These are phyloP conservation scores for Piprites chloris DNA, from an alignment of 2,113 vertebrate species.

Conservation along the genomic window DNA sequence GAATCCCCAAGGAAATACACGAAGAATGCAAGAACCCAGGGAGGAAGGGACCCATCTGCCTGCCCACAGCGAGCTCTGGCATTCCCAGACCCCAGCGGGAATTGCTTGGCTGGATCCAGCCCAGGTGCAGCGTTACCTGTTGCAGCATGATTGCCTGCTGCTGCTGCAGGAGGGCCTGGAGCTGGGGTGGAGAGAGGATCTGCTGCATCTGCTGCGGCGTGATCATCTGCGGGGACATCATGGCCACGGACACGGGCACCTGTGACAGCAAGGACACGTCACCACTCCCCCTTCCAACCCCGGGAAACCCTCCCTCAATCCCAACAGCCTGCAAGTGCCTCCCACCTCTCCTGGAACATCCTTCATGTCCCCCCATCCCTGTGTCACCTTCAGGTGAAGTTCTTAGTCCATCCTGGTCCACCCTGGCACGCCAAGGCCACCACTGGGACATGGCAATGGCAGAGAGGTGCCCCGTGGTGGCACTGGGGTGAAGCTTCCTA, in stretches of 20 bases:
- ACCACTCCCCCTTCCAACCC: neutral
- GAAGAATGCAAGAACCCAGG: neutral
- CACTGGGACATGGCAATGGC: accelerated
- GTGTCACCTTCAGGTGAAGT: neutral
- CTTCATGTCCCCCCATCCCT: accelerated
- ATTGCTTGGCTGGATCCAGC: accelerated
- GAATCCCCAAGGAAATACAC: neutral
- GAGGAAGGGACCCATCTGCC: neutral
- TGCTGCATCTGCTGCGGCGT: conserved; percentile 99
- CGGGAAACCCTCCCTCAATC: accelerated
- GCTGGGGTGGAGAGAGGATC: conserved; percentile 95
- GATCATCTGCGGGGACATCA: conserved; percentile 99
- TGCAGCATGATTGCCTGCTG: conserved; percentile 98
- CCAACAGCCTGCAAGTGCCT: neutral
- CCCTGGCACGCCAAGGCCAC: neutral
- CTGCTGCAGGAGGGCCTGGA: conserved; percentile 96
- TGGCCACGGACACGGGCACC: conserved; percentile 97
- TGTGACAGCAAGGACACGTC: neutral
- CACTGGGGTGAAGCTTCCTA: neutral
- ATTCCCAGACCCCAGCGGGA: accelerated
- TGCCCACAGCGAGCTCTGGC: neutral
- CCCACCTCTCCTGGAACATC: neutral
- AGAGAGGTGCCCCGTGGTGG: accelerated
- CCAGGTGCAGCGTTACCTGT: conserved; percentile 78
- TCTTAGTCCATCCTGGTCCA: neutral